A percentile compares a stretch with the other conserved stretches of the same genome.
phyloP scores from a whole-genome alignment of 2,113 vertebrate genomes.

The Ceyx cyanopectus region DNA sequence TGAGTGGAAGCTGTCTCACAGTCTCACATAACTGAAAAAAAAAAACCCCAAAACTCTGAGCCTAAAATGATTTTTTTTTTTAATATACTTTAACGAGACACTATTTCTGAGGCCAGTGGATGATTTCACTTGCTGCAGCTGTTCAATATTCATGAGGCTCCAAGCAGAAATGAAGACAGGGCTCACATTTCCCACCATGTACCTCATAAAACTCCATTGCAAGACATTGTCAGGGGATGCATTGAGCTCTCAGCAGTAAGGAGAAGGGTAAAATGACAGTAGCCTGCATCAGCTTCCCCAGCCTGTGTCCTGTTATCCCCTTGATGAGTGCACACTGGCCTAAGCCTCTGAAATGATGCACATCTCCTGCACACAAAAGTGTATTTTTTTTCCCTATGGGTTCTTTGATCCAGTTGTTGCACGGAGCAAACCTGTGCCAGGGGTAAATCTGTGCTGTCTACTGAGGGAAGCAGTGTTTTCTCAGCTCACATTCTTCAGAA shows the following conservation, averaged over 20 bases:
- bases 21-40: not conserved
- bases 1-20: not conserved
- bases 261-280: not conserved
- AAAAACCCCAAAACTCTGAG: not conserved
- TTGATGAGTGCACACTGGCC: not conserved
- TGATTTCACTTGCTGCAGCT: slow-evolving; percentile 49
- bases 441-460: not conserved
- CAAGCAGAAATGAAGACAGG: slow-evolving; percentile 24
- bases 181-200: slow-evolving; percentile 8
- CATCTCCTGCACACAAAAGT: not conserved
- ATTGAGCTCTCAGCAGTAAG: not conserved
- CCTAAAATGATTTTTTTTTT: slow-evolving; percentile 14
- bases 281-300: not conserved
- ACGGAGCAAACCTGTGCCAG: not conserved
- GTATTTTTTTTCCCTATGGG: accelerated
- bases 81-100: not conserved
- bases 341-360: not conserved
- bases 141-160: slow-evolving; percentile 58
- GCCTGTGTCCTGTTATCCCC: no score
- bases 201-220: not conserved
- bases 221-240: slow-evolving; percentile 6
- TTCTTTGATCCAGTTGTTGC: not conserved
- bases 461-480: slow-evolving; percentile 3
- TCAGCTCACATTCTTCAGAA: not conserved
- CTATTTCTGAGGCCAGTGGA: slow-evolving; percentile 7